phyloP scores from a whole-genome alignment of 2,888 invertebrate genomes.

The Pecten maximus region DNA sequence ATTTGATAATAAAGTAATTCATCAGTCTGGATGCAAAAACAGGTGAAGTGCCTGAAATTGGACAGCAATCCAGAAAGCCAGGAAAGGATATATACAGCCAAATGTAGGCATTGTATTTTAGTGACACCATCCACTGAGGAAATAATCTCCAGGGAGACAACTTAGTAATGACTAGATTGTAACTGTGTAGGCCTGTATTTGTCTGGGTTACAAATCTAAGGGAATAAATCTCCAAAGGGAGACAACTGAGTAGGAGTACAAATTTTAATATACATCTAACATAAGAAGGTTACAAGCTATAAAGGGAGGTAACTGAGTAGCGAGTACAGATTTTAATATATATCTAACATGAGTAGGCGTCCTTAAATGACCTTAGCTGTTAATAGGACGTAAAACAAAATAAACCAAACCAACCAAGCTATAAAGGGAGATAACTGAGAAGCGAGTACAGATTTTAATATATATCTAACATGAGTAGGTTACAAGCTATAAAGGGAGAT shows the following conservation, averaged over 20 bases:
- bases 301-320: neutral
- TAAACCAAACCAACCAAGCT: no score
- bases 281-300: no score
- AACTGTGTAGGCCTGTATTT: no score
- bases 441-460: neutral
- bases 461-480: neutral
- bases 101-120: neutral
- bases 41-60: neutral
- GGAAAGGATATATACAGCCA: neutral
- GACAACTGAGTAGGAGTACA: neutral
- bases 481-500: neutral
- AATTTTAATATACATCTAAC: neutral
- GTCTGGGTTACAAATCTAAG: no score
- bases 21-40: neutral
- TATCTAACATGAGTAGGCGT: no score
- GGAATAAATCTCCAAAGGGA: no score
- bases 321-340: neutral
- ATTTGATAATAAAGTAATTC: neutral
- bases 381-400: no score
- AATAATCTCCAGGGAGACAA: neutral
- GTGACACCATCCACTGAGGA: neutral
- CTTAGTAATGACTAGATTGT: no score
- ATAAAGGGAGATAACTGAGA: neutral
- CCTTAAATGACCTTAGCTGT: no score
- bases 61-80: neutral